These are phyloP conservation scores for Rotaria macrura DNA, from an alignment of 2,888 invertebrate species.

Conservation along the genomic window DNA sequence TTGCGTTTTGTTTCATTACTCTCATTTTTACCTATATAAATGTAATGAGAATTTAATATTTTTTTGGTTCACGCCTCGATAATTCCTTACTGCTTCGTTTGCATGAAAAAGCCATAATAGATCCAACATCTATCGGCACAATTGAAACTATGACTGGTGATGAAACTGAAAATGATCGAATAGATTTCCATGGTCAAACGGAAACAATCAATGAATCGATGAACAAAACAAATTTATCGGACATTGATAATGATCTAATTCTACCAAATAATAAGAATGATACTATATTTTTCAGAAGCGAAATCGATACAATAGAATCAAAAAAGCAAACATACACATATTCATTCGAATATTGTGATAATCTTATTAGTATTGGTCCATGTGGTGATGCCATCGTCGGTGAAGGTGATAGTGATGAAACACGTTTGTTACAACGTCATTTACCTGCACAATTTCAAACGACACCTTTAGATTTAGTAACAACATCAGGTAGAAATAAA, in stretches of 20 bases:
- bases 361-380: constrained; percentile 84
- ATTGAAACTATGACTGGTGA: neutral
- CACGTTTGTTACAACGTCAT: neutral
- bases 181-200: neutral
- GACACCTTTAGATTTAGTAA: constrained; percentile 70
- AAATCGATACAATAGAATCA: neutral
- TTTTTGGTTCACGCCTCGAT: constrained; percentile 83
- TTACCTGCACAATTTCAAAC: constrained; percentile 38
- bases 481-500: constrained; percentile 84
- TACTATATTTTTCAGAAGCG: neutral
- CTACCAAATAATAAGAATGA: neutral
- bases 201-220: neutral
- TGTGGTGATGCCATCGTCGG: constrained; percentile 87
- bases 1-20: neutral
- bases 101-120: neutral
- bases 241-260: neutral
- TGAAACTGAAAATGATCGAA: neutral
- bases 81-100: constrained; percentile 70
- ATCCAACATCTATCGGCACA: neutral
- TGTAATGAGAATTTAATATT: constrained; percentile 87
- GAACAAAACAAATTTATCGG: neutral
- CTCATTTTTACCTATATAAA: constrained; percentile 63
- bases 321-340: neutral
- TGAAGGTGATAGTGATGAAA: constrained; percentile 52
- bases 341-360: constrained; percentile 70